Percentiles rank a stretch among this genome's conserved stretches.
phyloP scores from a whole-genome alignment of 2,888 invertebrate genomes.

The Catocala nupta region DNA sequence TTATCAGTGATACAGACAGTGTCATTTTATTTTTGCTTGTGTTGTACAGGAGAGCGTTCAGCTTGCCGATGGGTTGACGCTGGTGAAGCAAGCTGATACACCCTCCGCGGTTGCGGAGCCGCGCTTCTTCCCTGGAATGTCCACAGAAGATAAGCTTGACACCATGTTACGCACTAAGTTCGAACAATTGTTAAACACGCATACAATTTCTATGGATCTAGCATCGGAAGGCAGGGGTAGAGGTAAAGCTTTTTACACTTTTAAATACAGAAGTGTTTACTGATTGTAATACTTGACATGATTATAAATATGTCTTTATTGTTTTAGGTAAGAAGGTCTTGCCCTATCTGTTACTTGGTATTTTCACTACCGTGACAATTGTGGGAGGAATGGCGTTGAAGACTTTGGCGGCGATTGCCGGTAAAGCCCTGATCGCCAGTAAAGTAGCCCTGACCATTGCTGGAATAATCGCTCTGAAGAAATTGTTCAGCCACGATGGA shows the following conservation, averaged over 20 bases:
- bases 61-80: conserved; percentile 87
- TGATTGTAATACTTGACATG: too few species aligned
- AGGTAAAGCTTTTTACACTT: conserved; percentile 63
- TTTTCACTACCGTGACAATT: conserved; percentile 89
- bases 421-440: conserved; percentile 91
- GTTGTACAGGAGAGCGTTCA: conserved; percentile 87
- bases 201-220: conserved; percentile 89
- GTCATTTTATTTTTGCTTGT: conserved; percentile 66
- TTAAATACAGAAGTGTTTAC: too few species aligned
- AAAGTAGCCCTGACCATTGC: conserved; percentile 92
- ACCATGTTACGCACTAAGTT: conserved; percentile 84
- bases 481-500: conserved; percentile 90
- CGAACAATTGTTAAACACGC: conserved; percentile 88
- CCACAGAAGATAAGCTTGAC: conserved; percentile 86
- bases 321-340: conserved; percentile 85
- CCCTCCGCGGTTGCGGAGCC: conserved; percentile 86
- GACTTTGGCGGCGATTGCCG: conserved; percentile 90
- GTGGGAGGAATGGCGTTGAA: conserved; percentile 91
- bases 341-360: conserved; percentile 88
- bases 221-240: conserved; percentile 83
- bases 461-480: conserved; percentile 91
- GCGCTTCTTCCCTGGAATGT: conserved; percentile 85
- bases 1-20: conserved; percentile 58
- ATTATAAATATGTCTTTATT: conserved; percentile 7
- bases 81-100: conserved; percentile 87